Evolutionary conservation across 1,140 invertebrate genomes (phyloP).

Genomic region (Macrotrachela quadricornifera): DNA sequence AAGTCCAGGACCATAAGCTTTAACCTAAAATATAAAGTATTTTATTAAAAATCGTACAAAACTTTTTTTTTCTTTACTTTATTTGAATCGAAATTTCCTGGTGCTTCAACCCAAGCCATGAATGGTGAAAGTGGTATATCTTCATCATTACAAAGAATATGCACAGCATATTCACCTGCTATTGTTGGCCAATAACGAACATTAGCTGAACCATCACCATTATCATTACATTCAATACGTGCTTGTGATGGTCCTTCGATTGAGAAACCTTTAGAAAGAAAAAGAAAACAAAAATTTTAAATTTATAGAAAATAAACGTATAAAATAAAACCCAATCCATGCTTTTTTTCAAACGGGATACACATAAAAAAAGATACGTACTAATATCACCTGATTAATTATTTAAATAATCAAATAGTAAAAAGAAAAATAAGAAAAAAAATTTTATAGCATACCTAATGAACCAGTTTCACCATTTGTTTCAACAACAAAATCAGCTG

Average conservation of each 20-base stretch:
- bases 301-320: too few species aligned
- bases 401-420: too few species aligned
- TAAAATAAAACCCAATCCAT: too few species aligned
- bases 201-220: constrained; percentile 64
- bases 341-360: too few species aligned
- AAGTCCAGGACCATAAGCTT: constrained; percentile 27
- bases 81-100: constrained; percentile 50
- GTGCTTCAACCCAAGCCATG: constrained; percentile 28
- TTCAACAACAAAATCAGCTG: constrained; percentile 66
- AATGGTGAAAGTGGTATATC: constrained; percentile 31
- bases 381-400: too few species aligned
- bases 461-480: constrained; percentile 72
- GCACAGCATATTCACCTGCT: constrained; percentile 69
- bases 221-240: constrained; percentile 63
- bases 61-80: constrained; percentile 29
- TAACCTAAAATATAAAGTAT: not conserved
- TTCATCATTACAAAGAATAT: constrained; percentile 53
- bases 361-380: too few species aligned
- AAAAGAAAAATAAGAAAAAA: too few species aligned
- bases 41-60: too few species aligned
- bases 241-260: constrained; percentile 73
- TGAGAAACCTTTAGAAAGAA: constrained; percentile 41
- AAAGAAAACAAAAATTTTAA: too few species aligned
- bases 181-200: constrained; percentile 58
- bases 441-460: constrained; percentile 21